A percentile compares a stretch with the other conserved stretches of the same genome.
These are phyloP conservation scores for Capromys pilorides DNA, from an alignment of 2,797 vertebrate genomes.

Conservation along the genomic window DNA sequence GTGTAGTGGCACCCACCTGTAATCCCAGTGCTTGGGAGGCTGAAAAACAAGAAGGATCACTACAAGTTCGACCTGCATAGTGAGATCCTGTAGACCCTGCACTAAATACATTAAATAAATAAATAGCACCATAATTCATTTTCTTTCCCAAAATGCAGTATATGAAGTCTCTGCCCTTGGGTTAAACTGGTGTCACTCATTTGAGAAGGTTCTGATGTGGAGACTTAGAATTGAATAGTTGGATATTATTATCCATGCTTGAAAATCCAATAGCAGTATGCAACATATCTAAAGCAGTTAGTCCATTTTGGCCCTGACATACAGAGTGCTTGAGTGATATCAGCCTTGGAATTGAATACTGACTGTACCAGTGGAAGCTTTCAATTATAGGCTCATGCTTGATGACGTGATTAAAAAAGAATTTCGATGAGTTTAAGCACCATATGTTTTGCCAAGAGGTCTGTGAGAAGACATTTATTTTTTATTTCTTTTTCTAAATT, in stretches of 20 bases:
- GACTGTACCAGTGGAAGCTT: conserved; percentile 15
- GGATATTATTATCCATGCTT: background rate
- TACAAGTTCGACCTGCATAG: too few relatives aligned
- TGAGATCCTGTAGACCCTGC: too few relatives aligned
- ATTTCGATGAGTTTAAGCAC: background rate
- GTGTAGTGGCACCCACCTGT: too few relatives aligned
- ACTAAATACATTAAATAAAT: too few relatives aligned
- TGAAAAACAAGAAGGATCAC: too few relatives aligned
- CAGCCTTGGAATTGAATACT: conserved; percentile 13
- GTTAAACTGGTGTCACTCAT: background rate
- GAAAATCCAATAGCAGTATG: background rate
- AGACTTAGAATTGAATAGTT: background rate
- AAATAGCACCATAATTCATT: background rate
- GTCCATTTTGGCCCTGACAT: conserved; percentile 48
- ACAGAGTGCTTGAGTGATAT: background rate
- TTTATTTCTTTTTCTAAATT: too few relatives aligned
- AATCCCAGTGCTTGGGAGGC: too few relatives aligned
- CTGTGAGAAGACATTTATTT: conserved; percentile 20
- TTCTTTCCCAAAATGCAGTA: background rate
- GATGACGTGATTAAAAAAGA: background rate
- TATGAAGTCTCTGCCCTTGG: background rate
- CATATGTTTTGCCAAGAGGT: conserved; percentile 22
- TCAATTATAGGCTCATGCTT: conserved; percentile 2
- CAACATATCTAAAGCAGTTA: background rate
- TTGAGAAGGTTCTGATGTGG: background rate